Conservation (phyloP, 2,113 vertebrate genomes). For the Dipodomys ordii region DNA sequence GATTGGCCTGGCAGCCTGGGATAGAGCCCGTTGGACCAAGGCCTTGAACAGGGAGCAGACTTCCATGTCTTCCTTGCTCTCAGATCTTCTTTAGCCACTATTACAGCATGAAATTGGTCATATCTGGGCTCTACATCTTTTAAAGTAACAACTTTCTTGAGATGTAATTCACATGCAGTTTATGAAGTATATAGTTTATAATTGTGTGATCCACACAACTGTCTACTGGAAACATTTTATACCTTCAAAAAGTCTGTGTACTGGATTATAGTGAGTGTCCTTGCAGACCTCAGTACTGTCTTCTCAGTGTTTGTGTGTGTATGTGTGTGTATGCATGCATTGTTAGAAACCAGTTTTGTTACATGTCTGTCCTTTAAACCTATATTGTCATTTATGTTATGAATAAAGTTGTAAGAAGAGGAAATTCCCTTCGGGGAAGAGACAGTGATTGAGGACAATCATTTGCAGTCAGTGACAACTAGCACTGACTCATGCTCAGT, state of each 20-base stretch:
- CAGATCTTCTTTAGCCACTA: too few species aligned
- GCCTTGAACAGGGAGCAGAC: too few species aligned
- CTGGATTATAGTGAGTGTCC: too few species aligned
- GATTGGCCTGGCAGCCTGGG: fast-evolving
- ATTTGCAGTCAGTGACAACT: fast-evolving
- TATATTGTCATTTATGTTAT: neutral
- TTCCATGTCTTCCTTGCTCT: fast-evolving
- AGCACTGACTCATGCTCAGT: fast-evolving
- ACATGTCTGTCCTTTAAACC: neutral
- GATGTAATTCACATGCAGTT: neutral
- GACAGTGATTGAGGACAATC: fast-evolving
- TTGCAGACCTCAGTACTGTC: fast-evolving
- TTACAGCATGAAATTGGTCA: neutral
- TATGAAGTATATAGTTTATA: neutral
- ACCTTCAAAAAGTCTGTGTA: fast-evolving
- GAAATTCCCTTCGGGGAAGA: neutral
- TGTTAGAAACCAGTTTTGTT: neutral
- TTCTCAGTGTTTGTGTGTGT: neutral
- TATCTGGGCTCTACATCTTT: neutral
- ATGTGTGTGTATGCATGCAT: too few species aligned
- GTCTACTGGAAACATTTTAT: neutral
- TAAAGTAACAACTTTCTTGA: neutral
- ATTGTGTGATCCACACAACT: neutral
- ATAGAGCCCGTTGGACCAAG: neutral
- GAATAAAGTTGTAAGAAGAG: neutral